Base-by-base conservation (phyloP, 2,113 vertebrate genomes). In the Phaetusa simplex region DNA sequence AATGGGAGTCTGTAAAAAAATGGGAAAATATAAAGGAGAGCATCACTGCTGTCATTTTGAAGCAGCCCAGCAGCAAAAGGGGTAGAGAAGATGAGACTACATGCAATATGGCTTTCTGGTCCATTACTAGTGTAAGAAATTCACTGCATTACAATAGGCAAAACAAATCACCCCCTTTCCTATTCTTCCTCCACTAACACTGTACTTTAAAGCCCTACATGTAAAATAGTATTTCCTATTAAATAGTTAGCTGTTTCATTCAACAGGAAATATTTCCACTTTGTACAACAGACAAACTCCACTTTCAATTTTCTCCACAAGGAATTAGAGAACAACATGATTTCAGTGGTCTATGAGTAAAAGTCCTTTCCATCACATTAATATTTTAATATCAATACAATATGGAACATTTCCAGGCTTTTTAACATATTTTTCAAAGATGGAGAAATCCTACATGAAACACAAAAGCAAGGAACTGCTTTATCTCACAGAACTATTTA, bases 1-100 rank as follows among this genome's bases (percentile, higher is more conserved):
- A 97, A 92, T 58, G 11, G 38, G 12, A 91, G 61, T 45, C 49
- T 73, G 77, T 30, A 74, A 74, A 72, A 96, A 95, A 58, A 58
- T 26, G 20, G 59, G 59, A 24, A 76, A 90, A 73, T 27, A 95
- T 29, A 96, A 88, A 77, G 89, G 89, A 93, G 77, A 95, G 82
- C 70, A 96, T 50, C 92, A 65, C 24, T 61, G n/a, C 71, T 97
- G 89, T 70, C 70, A 92, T 93, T 94, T 53, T 95, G 27, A 95
- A 97, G 90, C 66, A 85, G 74, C 71, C 70, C 61, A 86, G 42
- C 30, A 92, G 81, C 18, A 1, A 79, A 69, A 58, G 2, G 34
- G 20, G 30, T 61, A 91, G 55, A 86, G 32, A 61, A 80, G 34
- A 47, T 42, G 50, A 95, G 30, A 82, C 32, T 62, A 50, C 8